phyloP scores from a whole-genome alignment of 2,888 invertebrate genomes.

The Aquatica leii region DNA sequence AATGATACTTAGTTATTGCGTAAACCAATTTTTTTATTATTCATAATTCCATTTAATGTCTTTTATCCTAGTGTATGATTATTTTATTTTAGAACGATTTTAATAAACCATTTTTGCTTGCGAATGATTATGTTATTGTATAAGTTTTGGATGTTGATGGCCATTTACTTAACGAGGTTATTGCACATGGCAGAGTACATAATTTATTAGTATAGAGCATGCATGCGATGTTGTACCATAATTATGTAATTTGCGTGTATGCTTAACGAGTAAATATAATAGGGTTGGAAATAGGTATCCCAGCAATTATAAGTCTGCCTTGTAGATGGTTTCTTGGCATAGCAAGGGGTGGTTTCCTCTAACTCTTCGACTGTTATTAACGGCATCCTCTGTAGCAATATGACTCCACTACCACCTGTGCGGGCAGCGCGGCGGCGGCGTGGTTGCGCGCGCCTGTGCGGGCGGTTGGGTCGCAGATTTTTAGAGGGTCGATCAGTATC shows the following conservation, averaged over 20 bases:
- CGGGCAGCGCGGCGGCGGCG: conserved; percentile 48
- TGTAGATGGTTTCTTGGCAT: conserved; percentile 25
- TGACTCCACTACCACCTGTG: conserved; percentile 54
- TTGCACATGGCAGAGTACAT: conserved; percentile 32
- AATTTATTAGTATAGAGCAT: conserved; percentile 36
- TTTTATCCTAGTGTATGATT: background rate
- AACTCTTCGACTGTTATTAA: conserved; percentile 33
- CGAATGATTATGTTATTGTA: conserved; percentile 16
- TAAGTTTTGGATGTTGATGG: conserved; percentile 21
- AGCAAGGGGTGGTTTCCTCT: conserved; percentile 51
- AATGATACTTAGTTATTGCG: background rate
- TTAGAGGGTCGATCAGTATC: conserved; percentile 58
- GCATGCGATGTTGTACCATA: conserved; percentile 36
- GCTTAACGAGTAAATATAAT: conserved; percentile 34
- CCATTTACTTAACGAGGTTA: conserved; percentile 34
- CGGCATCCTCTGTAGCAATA: conserved; percentile 35
- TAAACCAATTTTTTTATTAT: conserved; percentile 3
- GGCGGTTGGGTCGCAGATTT: conserved; percentile 51
- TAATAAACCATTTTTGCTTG: background rate
- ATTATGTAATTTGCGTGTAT: conserved; percentile 40
- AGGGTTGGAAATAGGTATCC: conserved; percentile 31
- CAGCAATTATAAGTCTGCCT: conserved; percentile 27
- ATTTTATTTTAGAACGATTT: background rate
- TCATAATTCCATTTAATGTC: background rate
- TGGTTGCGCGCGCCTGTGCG: conserved; percentile 53